These are phyloP conservation scores for Platyscelio sp. DNA, from an alignment of 2,888 invertebrate species.

Conservation along the genomic window DNA sequence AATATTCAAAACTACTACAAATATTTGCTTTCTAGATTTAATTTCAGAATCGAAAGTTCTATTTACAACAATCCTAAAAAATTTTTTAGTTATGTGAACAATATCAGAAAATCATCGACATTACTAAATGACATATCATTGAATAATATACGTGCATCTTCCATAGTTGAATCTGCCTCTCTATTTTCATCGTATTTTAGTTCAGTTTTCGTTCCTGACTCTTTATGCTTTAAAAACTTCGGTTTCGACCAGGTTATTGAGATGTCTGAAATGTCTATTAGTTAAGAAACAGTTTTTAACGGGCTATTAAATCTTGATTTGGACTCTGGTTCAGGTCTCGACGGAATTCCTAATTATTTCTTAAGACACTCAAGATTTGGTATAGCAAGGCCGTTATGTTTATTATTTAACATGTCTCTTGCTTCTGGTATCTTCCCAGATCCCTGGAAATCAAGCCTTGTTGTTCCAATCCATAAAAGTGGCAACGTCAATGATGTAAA, in stretches of 20 bases:
- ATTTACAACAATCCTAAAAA: background rate
- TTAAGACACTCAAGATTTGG: background rate
- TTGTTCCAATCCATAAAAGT: constrained; percentile 11
- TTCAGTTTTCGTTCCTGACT: background rate
- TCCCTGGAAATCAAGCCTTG: constrained; percentile 18
- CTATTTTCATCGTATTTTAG: background rate
- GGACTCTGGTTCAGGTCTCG: background rate
- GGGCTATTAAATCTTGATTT: background rate
- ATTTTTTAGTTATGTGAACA: background rate
- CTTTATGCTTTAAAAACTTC: too few species aligned
- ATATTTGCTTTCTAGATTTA: background rate
- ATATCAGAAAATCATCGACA: background rate
- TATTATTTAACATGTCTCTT: constrained; percentile 12
- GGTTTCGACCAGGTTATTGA: background rate
- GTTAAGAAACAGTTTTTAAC: background rate
- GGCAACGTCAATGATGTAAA: background rate
- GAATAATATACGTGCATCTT: background rate
- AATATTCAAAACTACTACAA: background rate
- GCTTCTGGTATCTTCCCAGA: constrained; percentile 11
- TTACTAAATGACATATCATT: background rate
- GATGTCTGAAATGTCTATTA: background rate
- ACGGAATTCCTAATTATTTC: background rate
- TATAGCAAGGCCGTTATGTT: background rate
- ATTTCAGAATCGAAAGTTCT: background rate
- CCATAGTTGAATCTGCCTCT: background rate